Conservation (phyloP, 2,888 invertebrate genomes). For the Hemicrepidius hirtus region DNA sequence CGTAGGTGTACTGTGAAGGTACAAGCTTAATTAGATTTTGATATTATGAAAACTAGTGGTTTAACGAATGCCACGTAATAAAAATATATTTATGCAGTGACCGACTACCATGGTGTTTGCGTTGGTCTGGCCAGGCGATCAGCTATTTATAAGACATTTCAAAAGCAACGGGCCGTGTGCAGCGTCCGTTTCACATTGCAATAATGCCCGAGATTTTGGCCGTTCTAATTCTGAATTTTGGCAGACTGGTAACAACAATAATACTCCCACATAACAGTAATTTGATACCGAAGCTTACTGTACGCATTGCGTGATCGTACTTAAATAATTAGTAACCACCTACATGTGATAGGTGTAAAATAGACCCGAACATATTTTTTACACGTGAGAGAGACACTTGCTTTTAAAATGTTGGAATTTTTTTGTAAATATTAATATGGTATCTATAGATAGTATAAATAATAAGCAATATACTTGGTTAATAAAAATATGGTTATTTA, state of each 20-base stretch:
- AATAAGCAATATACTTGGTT: too few relatives aligned
- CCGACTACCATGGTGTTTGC: conserved; percentile 42
- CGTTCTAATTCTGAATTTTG: conserved; percentile 58
- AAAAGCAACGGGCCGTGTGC: conserved; percentile 57
- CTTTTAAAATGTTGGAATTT: too few relatives aligned
- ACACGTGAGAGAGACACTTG: too few relatives aligned
- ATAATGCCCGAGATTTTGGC: conserved; percentile 55
- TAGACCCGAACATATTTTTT: too few relatives aligned
- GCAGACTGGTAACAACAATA: conserved; percentile 52
- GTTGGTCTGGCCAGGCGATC: conserved; percentile 48
- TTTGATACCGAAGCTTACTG: conserved; percentile 33
- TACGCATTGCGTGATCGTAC: conserved; percentile 12
- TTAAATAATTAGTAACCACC: conserved; percentile 11
- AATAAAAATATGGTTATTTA: too few relatives aligned
- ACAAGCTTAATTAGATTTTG: conserved; percentile 33
- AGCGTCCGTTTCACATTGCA: conserved; percentile 56
- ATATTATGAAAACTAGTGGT: conserved; percentile 32
- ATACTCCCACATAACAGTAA: conserved; percentile 50
- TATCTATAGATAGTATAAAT: too few relatives aligned
- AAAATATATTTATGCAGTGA: conserved; percentile 49
- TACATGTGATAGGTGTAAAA: too few relatives aligned
- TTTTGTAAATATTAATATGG: too few relatives aligned
- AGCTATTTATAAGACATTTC: conserved; percentile 52
- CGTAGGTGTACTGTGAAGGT: too few relatives aligned
- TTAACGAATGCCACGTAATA: conserved; percentile 22